Evolutionary conservation across 2,888 invertebrate species (phyloP).

Genomic region (Aphidius colemani): DNA sequence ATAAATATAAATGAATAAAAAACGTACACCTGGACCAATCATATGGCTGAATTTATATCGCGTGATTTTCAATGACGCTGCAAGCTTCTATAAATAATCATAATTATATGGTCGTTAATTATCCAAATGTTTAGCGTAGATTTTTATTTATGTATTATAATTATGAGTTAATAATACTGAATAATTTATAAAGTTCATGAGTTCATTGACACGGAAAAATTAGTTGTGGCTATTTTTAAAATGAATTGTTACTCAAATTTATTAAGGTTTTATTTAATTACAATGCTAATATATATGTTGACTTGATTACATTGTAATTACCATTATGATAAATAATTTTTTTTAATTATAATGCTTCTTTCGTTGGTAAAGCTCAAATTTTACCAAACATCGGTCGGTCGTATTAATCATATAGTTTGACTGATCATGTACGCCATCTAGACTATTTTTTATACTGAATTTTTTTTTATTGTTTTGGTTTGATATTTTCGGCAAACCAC

Average conservation of each 20-base stretch:
- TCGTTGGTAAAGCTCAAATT: too few species aligned
- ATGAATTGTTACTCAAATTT: too few species aligned
- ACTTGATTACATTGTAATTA: too few species aligned
- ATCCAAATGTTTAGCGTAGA: constrained; percentile 4
- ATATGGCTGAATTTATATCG: constrained; percentile 47
- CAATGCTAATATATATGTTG: too few species aligned
- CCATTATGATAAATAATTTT: too few species aligned
- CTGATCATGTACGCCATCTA: too few species aligned
- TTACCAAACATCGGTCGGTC: too few species aligned
- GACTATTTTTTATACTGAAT: background rate
- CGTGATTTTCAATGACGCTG: constrained; percentile 60
- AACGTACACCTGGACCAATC: constrained; percentile 52
- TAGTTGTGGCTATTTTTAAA: too few species aligned
- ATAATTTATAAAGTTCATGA: background rate
- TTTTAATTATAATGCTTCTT: too few species aligned
- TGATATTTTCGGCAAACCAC: background rate
- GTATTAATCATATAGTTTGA: too few species aligned
- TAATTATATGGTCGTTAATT: background rate
- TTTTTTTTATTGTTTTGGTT: background rate
- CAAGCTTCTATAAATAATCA: constrained; percentile 34
- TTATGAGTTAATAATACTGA: background rate
- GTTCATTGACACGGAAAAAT: background rate
- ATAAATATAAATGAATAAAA: too few species aligned
- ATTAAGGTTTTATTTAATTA: background rate
- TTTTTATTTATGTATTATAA: background rate